phyloP scores from a whole-genome alignment of 2,113 vertebrate species.

The Dicaeum eximium region DNA sequence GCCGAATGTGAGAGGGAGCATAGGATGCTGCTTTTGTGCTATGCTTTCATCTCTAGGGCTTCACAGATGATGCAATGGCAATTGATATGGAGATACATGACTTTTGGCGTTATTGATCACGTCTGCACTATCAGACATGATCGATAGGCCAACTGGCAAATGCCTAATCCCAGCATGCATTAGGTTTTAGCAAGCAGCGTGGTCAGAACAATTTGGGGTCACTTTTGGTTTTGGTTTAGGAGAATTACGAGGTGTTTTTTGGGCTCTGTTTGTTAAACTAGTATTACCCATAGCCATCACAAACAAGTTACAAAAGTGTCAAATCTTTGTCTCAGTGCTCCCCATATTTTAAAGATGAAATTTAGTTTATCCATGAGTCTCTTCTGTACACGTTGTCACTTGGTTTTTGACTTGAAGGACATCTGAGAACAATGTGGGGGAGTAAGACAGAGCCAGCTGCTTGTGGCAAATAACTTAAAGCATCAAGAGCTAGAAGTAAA shows the following conservation, averaged over 20 bases:
- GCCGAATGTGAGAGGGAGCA: neutral
- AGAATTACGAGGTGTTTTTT: neutral
- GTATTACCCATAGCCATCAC: neutral
- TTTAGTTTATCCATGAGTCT: neutral
- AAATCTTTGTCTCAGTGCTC: neutral
- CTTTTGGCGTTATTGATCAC: neutral
- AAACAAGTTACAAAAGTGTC: neutral
- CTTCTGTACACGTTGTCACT: neutral
- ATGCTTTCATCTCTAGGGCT: neutral
- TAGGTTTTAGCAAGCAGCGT: neutral
- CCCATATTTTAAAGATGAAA: neutral
- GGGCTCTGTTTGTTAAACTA: neutral
- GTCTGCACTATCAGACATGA: conserved; percentile 10
- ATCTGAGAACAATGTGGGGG: neutral
- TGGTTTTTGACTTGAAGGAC: neutral
- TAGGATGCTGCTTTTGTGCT: neutral
- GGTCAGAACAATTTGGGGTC: neutral
- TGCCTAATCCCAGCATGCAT: neutral
- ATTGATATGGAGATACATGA: neutral
- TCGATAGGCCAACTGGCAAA: neutral
- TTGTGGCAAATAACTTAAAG: neutral
- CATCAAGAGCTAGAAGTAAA: neutral
- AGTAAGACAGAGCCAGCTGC: neutral
- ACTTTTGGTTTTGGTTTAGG: neutral
- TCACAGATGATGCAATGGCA: neutral